Evolutionary conservation across 2,113 vertebrate species (phyloP), one percentile per base, ranked within the genome.

Genomic region (Pelodiscus sinensis): DNA sequence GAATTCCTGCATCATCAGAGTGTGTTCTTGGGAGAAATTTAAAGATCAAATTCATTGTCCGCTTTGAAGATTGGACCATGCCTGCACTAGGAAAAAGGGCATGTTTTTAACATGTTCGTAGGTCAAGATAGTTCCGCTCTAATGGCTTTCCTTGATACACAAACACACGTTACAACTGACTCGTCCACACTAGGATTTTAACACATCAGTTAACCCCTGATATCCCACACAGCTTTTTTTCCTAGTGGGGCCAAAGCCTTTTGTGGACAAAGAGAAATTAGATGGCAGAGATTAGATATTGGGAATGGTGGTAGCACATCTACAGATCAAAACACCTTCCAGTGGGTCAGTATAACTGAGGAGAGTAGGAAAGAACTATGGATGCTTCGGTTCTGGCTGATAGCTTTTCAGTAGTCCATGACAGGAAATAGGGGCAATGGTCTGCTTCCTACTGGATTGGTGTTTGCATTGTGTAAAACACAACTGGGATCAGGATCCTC

Each of bases 181-280:
- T 91, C 89, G 38, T 81, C 57, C 91, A 95, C 88, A 93, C 89
- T 94, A 86, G 62, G 62, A 80, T 92, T 2, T 0, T 96, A 91
- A 94, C 91, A 88, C 73, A 73, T n/a, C 82, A 92, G 18, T 92
- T 96, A 92, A 78, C 96, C 92, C 90, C 90, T 92, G 55, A 92
- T 93, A 92, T 94, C 96, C 96, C 92, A 92, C 96, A 95, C 96
- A 88, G 94, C 92, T 93, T 93, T 95, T 94, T 94, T 56, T 14
- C 55, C 87, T 35, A 87, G 65, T 0, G 0, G 12, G 87, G 82
- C 85, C 86, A 94, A 96, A 92, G 94, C 95, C 94, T 85, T 94
- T 31, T 93, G 81, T 86, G 87, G 84, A 82, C 86, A 87, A 94
- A 94, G 87, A 91, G 87, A 88, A 58, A 8, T 31, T 58, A 82